phyloP scores from a whole-genome alignment of 2,113 vertebrate genomes.

The Microcebus murinus region DNA sequence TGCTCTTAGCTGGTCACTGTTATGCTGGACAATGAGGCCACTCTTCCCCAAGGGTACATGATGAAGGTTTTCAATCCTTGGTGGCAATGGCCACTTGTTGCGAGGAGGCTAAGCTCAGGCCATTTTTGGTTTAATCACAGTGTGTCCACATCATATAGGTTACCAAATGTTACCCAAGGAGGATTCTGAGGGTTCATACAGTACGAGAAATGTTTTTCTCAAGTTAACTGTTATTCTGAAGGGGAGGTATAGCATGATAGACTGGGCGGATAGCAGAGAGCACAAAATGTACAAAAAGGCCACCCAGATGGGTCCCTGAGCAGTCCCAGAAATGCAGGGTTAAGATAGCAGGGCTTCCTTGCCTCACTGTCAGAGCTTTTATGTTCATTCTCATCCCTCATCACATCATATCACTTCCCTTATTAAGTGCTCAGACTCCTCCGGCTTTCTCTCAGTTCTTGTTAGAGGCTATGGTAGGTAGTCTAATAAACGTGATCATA shows the following conservation, averaged over 20 bases:
- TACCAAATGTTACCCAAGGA: background rate
- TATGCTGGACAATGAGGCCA: background rate
- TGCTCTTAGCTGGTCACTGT: background rate
- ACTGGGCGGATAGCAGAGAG: background rate
- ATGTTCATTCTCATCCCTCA: background rate
- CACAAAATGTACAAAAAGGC: background rate
- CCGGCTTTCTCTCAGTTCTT: background rate
- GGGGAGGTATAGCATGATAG: background rate
- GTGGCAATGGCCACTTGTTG: background rate
- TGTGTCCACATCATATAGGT: background rate
- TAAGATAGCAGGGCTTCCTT: background rate
- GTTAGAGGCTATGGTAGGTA: background rate
- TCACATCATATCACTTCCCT: background rate
- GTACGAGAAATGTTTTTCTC: background rate
- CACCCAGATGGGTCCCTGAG: background rate
- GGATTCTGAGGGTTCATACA: background rate
- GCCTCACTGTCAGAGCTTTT: background rate
- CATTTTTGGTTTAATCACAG: background rate
- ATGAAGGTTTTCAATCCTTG: background rate
- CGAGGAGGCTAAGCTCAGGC: background rate
- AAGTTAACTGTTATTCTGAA: constrained; percentile 1
- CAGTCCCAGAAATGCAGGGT: background rate
- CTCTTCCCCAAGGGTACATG: background rate
- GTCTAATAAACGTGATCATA: background rate
- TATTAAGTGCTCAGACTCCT: background rate